These are phyloP conservation scores for Nymphicus hollandicus DNA, from an alignment of 2,113 vertebrate species.

Conservation along the genomic window DNA sequence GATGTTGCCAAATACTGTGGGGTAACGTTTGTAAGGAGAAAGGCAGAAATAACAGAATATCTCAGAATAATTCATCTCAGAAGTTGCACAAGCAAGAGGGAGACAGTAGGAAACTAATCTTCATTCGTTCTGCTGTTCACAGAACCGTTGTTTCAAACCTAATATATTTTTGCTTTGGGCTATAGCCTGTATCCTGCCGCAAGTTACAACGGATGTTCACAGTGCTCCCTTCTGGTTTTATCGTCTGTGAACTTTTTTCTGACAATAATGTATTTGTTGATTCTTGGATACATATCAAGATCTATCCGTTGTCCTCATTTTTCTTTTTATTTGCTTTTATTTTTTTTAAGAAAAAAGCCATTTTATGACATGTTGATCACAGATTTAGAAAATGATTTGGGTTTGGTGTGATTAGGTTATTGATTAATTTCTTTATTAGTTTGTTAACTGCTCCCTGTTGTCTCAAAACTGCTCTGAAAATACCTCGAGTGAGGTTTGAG, in stretches of 20 bases:
- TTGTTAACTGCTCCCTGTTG: neutral
- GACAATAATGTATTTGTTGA: neutral
- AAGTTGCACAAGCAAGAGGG: neutral
- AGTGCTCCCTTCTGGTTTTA: neutral
- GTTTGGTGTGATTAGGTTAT: neutral
- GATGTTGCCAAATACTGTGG: neutral
- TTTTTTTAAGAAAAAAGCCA: neutral
- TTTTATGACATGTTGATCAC: neutral
- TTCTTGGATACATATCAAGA: neutral
- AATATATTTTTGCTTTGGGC: neutral
- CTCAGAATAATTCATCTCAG: neutral
- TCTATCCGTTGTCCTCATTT: neutral
- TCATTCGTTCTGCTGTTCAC: neutral
- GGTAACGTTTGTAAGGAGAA: neutral
- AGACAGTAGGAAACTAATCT: neutral
- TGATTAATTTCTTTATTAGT: neutral
- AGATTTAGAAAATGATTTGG: neutral
- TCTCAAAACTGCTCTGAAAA: neutral
- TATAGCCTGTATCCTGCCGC: neutral
- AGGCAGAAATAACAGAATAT: neutral
- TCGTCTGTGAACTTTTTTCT: neutral
- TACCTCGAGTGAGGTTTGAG: neutral
- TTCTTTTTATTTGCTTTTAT: neutral
- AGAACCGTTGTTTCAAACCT: neutral
- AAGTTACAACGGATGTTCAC: neutral